These are phyloP conservation scores for Zaprionus taronus DNA, from an alignment of 1,140 invertebrate genomes.

Conservation along the genomic window DNA sequence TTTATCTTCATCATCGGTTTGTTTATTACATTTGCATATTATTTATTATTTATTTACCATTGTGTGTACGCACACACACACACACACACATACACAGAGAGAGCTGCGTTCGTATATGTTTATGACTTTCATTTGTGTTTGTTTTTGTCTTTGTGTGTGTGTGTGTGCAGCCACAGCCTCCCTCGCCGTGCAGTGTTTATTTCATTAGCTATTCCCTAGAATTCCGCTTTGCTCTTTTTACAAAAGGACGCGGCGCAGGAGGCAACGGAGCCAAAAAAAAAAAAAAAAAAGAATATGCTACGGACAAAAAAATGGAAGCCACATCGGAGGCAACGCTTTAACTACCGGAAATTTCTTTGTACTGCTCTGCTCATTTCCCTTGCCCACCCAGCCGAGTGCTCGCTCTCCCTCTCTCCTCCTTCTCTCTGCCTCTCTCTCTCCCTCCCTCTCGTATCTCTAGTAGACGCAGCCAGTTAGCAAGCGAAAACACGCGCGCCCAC, in stretches of 20 bases:
- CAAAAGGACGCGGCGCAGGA: constrained; percentile 39
- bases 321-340: constrained; percentile 70
- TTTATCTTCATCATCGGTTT: constrained; percentile 61
- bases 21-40: constrained; percentile 83
- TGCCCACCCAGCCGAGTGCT: constrained; percentile 24
- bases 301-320: constrained; percentile 27
- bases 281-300: constrained; percentile 37
- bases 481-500: constrained; percentile 44
- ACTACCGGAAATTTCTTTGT: constrained; percentile 83
- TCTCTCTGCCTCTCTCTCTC: not conserved
- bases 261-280: not conserved
- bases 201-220: constrained; percentile 80
- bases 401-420: not conserved
- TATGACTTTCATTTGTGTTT: constrained; percentile 60
- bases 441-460: not conserved
- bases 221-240: constrained; percentile 34
- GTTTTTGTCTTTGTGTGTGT: not conserved
- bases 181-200: constrained; percentile 64
- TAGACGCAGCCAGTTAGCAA: constrained; percentile 8
- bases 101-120: constrained; percentile 55
- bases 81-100: not conserved
- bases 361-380: constrained; percentile 73
- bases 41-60: constrained; percentile 81
- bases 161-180: constrained; percentile 12
- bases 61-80: constrained; percentile 32